Base-by-base conservation (phyloP, 2,797 vertebrate species). In the Enteromius paludinosus region DNA sequence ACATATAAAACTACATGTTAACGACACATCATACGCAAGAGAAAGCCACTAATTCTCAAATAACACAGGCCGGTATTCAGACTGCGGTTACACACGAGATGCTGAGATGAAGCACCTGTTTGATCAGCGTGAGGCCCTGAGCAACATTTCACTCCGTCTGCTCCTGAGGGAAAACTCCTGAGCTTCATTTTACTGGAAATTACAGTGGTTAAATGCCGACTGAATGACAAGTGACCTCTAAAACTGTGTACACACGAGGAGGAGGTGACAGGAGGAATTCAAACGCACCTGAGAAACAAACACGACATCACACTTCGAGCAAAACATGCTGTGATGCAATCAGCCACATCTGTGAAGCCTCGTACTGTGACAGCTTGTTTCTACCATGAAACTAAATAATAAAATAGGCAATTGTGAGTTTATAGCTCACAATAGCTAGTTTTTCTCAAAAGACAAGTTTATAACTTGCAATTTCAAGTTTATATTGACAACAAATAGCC, bases 201-300 rank as follows among this genome's bases (percentile, higher is more conserved):
- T 43, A 56, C 30, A 74, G 71, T 38, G 30, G 15, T 20, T 75
- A 61, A 28, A 17, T 11, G 14, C 43, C 3, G 0, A 41, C 35
- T 43, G 38, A 61, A 61, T 76, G 73, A 20, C 56, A 62, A 75
- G 23, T 62, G 56, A 62, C 35, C 73, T 61, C 17, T 41, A 41
- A 41, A 74, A 59, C 41, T 1, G 1, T 25, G 38, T 25, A 5
- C 15, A 59, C n/a, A n/a, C 18, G 4, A 8, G 10, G 8, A 75
- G 52, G 35, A 33, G 52, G 72, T 9, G 33, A 74, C 52, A 74
- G 15, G n/a, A 75, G 23, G 23, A 61, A 41, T 43, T 43, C 23
- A 43, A 61, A 28, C 28, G 35, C 49, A 74, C 54, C 25, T 28
- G 14, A 11, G 35, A 61, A 75, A 61, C 38, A 3, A 75, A 43